Conservation (phyloP, 2,797 vertebrate species). For the Megalops cyprinoides region DNA sequence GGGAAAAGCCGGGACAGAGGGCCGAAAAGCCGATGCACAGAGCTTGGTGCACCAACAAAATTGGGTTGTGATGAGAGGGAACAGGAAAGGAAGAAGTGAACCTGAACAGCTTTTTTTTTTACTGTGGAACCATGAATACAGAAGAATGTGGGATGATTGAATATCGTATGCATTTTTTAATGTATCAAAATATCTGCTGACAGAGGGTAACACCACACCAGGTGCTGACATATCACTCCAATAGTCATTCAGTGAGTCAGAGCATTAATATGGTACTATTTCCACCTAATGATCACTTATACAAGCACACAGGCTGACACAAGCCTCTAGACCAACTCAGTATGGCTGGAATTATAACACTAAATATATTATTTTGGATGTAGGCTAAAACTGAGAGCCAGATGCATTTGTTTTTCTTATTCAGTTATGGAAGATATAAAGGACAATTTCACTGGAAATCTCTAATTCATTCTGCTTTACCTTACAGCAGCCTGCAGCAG, state of each 20-base stretch:
- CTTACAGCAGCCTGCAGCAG: no score
- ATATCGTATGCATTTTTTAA: background rate
- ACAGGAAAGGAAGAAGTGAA: background rate
- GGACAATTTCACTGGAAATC: background rate
- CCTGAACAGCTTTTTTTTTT: background rate
- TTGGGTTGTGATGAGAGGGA: background rate
- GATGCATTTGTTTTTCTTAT: background rate
- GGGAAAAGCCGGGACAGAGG: background rate
- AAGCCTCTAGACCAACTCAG: no score
- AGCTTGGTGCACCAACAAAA: background rate
- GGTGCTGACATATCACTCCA: background rate
- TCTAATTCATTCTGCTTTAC: no score
- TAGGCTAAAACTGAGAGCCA: no score
- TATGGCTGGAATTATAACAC: no score
- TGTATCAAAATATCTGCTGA: background rate
- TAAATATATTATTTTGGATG: no score
- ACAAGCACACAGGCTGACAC: background rate
- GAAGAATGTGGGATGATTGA: background rate
- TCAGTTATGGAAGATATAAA: background rate
- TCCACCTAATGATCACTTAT: background rate
- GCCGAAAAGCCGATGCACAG: background rate
- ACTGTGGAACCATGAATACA: background rate
- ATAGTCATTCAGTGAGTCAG: background rate
- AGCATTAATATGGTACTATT: background rate
- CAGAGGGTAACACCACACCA: background rate